These are phyloP conservation scores for Paratilapia polleni DNA, from an alignment of 2,113 vertebrate species.

Conservation along the genomic window DNA sequence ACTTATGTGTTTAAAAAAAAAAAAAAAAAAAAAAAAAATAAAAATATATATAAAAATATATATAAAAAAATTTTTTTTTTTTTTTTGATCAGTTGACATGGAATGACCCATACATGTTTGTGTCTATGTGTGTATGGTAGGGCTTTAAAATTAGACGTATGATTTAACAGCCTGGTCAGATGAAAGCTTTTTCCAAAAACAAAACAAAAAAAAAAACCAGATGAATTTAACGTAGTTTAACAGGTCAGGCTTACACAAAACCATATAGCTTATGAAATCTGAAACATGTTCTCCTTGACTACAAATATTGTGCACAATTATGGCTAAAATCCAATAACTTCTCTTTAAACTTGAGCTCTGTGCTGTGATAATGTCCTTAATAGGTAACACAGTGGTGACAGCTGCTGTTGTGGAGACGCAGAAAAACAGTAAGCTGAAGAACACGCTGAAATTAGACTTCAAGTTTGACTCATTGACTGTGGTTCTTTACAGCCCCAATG, in stretches of 20 bases:
- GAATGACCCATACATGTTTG: neutral
- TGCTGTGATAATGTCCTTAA: neutral
- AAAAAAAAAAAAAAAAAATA: no score
- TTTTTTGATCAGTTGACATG: no score
- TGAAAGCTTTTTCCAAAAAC: neutral
- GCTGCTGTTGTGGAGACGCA: slow-evolving; percentile 92
- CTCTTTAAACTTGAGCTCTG: neutral
- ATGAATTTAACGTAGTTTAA: neutral
- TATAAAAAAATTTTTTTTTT: no score
- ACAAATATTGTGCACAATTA: neutral
- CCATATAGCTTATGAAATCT: neutral
- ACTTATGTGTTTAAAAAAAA: neutral
- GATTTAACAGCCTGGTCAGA: neutral
- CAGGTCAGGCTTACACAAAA: neutral
- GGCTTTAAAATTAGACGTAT: neutral
- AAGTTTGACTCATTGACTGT: slow-evolving; percentile 92
- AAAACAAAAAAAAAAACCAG: neutral
- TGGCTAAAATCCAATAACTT: neutral
- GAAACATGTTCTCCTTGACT: neutral
- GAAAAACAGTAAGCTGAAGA: slow-evolving; percentile 84
- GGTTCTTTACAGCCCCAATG: slow-evolving; percentile 84
- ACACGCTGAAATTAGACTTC: slow-evolving; percentile 88
- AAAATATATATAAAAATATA: no score
- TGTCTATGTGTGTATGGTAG: neutral
- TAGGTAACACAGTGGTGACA: slow-evolving; percentile 90